These are phyloP conservation scores for Kryphioiulus occultus DNA, from an alignment of 2,888 invertebrate genomes.

Conservation along the genomic window DNA sequence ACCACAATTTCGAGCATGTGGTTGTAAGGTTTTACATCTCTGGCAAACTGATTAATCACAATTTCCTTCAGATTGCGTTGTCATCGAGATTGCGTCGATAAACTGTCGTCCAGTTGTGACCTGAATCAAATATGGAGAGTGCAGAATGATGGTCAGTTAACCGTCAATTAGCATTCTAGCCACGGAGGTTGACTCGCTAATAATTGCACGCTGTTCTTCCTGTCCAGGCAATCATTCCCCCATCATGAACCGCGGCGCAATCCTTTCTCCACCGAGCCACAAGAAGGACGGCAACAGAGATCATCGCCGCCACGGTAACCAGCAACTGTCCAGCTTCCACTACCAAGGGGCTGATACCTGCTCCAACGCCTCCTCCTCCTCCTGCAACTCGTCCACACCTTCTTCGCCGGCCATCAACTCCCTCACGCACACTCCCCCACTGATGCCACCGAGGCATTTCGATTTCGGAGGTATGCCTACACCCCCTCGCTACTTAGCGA, in stretches of 20 bases:
- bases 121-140: slow-evolving; percentile 40
- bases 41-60: not conserved
- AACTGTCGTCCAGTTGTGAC: slow-evolving; percentile 60
- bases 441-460: slow-evolving; percentile 69
- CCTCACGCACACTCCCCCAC: slow-evolving; percentile 60
- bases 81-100: slow-evolving; percentile 80
- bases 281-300: slow-evolving; percentile 53
- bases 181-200: not conserved
- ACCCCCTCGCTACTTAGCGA: not conserved
- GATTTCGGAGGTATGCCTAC: slow-evolving; percentile 74
- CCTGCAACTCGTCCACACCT: slow-evolving; percentile 95
- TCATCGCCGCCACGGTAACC: slow-evolving; percentile 37
- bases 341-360: slow-evolving; percentile 74
- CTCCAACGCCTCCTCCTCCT: slow-evolving; percentile 93
- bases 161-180: not conserved
- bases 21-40: too few species aligned
- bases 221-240: slow-evolving; percentile 54
- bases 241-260: slow-evolving; percentile 49
- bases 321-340: slow-evolving; percentile 41
- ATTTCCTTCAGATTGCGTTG: slow-evolving; percentile 57
- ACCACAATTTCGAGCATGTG: too few species aligned
- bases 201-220: not conserved
- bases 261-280: slow-evolving; percentile 55
- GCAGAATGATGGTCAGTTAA: slow-evolving; percentile 33
- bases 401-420: slow-evolving; percentile 83